These are phyloP conservation scores for Polypterus bichir DNA, from an alignment of 2,113 vertebrate species.

Conservation along the genomic window DNA sequence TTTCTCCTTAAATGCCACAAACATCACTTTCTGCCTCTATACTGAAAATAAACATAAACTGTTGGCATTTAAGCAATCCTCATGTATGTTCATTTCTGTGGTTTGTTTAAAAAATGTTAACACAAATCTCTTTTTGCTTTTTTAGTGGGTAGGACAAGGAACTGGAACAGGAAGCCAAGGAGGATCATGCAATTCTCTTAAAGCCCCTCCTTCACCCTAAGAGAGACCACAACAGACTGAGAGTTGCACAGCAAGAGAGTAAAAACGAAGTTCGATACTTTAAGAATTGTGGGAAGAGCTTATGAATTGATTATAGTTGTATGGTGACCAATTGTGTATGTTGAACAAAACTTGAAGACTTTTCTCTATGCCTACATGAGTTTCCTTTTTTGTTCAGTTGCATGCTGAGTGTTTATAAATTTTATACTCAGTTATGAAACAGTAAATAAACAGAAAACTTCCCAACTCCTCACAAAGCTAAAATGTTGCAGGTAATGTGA, in stretches of 20 bases:
- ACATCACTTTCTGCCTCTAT: no score
- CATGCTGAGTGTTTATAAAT: slow-evolving; percentile 64
- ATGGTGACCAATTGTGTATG: slow-evolving; percentile 3
- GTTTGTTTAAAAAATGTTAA: no score
- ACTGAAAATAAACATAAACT: no score
- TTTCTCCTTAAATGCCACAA: no score
- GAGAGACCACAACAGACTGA: background rate
- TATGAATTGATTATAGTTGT: background rate
- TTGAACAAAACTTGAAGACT: slow-evolving; percentile 11
- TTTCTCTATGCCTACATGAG: slow-evolving; percentile 19
- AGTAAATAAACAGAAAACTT: slow-evolving; percentile 33
- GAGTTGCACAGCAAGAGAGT: no score
- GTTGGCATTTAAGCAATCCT: no score
- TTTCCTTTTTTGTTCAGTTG: slow-evolving; percentile 50
- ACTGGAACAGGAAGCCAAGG: slow-evolving; percentile 46
- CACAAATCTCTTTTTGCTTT: slow-evolving; percentile 1
- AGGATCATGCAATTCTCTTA: slow-evolving; percentile 55
- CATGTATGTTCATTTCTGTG: no score
- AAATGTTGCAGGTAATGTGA: no score
- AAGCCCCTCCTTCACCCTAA: slow-evolving; percentile 53
- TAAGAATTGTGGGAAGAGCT: background rate
- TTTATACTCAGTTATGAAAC: slow-evolving; percentile 40
- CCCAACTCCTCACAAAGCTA: slow-evolving; percentile 28
- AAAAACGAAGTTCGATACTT: background rate
- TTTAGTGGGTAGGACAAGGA: slow-evolving; percentile 43